Evolutionary conservation across 2,888 invertebrate species (phyloP).

Genomic region (Apantesis nais): DNA sequence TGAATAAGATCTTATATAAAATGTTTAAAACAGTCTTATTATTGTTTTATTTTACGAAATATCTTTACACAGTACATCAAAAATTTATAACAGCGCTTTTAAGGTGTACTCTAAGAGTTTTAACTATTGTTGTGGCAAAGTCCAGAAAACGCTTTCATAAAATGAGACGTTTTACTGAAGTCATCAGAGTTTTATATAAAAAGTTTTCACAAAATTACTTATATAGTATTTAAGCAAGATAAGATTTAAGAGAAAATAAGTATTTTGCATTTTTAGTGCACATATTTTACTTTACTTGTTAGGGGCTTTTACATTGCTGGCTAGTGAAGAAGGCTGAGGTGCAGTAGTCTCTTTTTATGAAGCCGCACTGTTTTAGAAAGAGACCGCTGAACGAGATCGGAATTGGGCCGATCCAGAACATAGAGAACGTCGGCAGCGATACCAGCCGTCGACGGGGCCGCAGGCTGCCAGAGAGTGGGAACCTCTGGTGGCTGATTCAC

Average conservation of each 20-base stretch:
- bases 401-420: too few species aligned
- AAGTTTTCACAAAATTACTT: background rate
- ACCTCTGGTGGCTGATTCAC: too few species aligned
- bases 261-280: background rate
- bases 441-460: too few species aligned
- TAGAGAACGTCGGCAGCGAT: too few species aligned
- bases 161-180: background rate
- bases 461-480: too few species aligned
- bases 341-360: too few species aligned
- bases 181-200: background rate
- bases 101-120: slow-evolving; percentile 4
- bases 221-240: background rate
- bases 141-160: slow-evolving; percentile 1
- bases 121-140: slow-evolving; percentile 3
- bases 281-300: too few species aligned
- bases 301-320: too few species aligned
- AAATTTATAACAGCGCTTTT: background rate
- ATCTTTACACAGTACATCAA: background rate
- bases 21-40: background rate
- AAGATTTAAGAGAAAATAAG: background rate
- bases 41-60: too few species aligned
- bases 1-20: background rate
- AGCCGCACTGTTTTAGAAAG: too few species aligned
- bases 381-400: too few species aligned
- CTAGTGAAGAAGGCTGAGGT: too few species aligned